Evolutionary conservation across 2,888 invertebrate species (phyloP).

Genomic region (Parnassius smintheus): DNA sequence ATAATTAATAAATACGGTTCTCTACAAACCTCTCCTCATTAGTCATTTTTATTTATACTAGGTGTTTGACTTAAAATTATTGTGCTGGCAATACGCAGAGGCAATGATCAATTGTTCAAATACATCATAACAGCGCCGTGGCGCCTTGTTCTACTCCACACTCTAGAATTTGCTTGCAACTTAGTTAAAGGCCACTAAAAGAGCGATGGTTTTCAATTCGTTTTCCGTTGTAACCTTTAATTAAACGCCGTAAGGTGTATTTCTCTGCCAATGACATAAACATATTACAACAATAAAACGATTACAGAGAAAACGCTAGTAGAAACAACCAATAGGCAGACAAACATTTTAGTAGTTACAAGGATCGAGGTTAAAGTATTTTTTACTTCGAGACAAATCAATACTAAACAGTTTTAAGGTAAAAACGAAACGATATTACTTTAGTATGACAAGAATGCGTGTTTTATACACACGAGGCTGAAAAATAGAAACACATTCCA

Average conservation of each 20-base stretch:
- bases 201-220: conserved; percentile 19
- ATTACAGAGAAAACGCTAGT: no score
- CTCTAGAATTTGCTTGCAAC: conserved; percentile 14
- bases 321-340: no score
- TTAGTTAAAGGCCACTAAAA: conserved; percentile 21
- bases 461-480: neutral
- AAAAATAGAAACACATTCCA: no score
- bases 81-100: conserved; percentile 4
- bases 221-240: conserved; percentile 6
- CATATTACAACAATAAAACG: neutral
- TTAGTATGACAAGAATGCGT: conserved; percentile 16
- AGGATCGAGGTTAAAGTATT: no score
- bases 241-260: conserved; percentile 1
- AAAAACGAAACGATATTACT: conserved; percentile 4
- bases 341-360: no score
- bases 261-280: neutral
- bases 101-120: conserved; percentile 24
- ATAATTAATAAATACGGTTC: no score
- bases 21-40: no score
- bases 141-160: conserved; percentile 24
- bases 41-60: neutral
- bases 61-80: conserved; percentile 2
- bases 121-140: conserved; percentile 19
- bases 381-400: neutral
- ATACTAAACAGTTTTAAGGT: conserved; percentile 6